A percentile compares a stretch with the other conserved stretches of the same genome.
Evolutionary conservation across 2,888 invertebrate species (phyloP).

Genomic region (Podabrus alpinus): DNA sequence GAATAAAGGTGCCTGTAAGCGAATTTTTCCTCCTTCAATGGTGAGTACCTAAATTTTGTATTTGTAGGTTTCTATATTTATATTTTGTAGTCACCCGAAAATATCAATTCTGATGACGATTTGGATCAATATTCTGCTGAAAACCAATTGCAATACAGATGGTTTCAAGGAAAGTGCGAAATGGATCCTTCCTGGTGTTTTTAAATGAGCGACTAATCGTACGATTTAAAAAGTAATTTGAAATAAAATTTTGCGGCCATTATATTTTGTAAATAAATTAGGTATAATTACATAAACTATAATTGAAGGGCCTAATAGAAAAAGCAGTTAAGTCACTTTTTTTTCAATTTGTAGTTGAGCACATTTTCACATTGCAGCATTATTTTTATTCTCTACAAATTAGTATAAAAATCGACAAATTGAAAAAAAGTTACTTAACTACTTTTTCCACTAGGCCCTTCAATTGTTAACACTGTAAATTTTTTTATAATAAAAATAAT

Average conservation of each 20-base stretch:
- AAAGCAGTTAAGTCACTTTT: too few relatives aligned
- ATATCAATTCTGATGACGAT: slow-evolving; percentile 53
- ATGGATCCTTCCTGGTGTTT: slow-evolving; percentile 80
- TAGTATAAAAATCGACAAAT: too few relatives aligned
- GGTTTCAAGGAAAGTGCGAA: slow-evolving; percentile 90
- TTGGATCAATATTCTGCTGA: slow-evolving; percentile 63
- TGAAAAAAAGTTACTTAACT: too few relatives aligned
- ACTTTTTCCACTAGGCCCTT: too few relatives aligned
- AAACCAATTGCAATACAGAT: slow-evolving; percentile 77
- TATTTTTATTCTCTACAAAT: too few relatives aligned
- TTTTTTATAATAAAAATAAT: too few relatives aligned
- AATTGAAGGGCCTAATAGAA: too few relatives aligned
- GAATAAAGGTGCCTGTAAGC: slow-evolving; percentile 76
- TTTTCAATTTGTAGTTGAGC: too few relatives aligned
- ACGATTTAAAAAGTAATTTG: not conserved
- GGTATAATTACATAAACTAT: not conserved
- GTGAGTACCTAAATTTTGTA: slow-evolving; percentile 44
- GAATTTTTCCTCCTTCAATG: slow-evolving; percentile 80
- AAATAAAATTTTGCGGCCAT: not conserved
- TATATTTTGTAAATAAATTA: not conserved
- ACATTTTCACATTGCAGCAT: too few relatives aligned
- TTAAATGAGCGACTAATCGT: slow-evolving; percentile 43
- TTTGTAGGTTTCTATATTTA: slow-evolving; percentile 42
- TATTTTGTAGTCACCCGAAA: slow-evolving; percentile 39
- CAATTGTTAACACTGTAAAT: too few relatives aligned